These are phyloP conservation scores for Phasianus colchicus DNA, from an alignment of 2,113 vertebrate species.

Conservation along the genomic window DNA sequence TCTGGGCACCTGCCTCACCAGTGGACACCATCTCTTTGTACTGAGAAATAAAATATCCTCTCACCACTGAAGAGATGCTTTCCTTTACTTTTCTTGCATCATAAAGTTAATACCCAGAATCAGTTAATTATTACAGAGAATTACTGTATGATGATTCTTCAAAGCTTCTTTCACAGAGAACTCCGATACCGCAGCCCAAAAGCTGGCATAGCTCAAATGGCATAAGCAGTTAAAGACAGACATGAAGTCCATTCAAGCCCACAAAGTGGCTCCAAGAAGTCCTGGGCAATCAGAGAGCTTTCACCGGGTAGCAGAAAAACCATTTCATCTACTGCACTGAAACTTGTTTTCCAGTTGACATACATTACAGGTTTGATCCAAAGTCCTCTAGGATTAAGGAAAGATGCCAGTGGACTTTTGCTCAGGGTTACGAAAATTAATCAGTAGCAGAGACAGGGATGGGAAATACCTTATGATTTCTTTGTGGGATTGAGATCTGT, in stretches of 20 bases:
- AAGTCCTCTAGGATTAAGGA: neutral
- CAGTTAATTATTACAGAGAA: neutral
- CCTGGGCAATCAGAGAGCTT: neutral
- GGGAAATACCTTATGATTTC: rapidly evolving
- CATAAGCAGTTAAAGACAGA: neutral
- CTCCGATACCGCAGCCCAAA: neutral
- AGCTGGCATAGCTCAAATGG: neutral
- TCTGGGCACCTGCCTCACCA: neutral
- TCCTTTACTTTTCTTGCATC: neutral
- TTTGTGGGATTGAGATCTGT: rapidly evolving
- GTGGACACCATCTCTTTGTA: neutral
- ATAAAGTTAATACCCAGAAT: neutral
- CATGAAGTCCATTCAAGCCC: neutral
- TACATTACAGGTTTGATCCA: neutral
- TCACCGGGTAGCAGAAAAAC: rapidly evolving
- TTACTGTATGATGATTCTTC: rapidly evolving
- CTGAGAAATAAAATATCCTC: neutral
- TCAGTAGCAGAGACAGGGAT: rapidly evolving
- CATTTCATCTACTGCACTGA: neutral
- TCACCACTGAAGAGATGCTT: neutral
- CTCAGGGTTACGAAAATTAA: neutral
- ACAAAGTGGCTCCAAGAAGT: neutral
- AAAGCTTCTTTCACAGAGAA: neutral
- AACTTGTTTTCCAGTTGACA: neutral
- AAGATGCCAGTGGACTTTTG: neutral